Conservation (phyloP, 2,888 invertebrate species). For the Apotomis betuletana region DNA sequence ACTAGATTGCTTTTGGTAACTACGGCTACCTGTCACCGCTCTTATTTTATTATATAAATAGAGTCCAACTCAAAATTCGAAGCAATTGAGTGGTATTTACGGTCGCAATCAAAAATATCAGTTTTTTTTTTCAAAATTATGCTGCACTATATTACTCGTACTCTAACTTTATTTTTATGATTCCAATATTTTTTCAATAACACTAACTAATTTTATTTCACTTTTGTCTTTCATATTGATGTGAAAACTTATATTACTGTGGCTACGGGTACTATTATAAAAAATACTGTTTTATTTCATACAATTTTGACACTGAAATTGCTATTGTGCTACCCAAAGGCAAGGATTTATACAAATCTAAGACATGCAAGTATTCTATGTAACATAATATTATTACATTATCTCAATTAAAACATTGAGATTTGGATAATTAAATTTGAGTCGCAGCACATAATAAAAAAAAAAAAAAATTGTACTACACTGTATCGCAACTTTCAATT, state of each 20-base stretch:
- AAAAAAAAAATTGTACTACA: neutral
- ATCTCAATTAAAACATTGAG: slow-evolving; percentile 33
- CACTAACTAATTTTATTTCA: slow-evolving; percentile 73
- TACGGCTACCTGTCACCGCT: too few species aligned
- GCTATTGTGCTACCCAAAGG: slow-evolving; percentile 34
- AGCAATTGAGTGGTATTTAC: too few species aligned
- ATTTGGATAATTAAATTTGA: neutral
- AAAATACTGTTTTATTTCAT: slow-evolving; percentile 38
- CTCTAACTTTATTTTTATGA: slow-evolving; percentile 25
- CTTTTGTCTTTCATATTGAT: slow-evolving; percentile 77
- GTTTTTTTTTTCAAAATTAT: slow-evolving; percentile 6
- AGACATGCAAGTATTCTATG: slow-evolving; percentile 23
- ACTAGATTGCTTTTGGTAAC: too few species aligned
- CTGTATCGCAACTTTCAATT: too few species aligned
- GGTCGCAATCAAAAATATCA: neutral
- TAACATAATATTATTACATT: neutral
- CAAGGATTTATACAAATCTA: slow-evolving; percentile 28
- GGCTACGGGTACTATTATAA: slow-evolving; percentile 36
- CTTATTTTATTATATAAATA: too few species aligned
- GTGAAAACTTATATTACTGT: slow-evolving; percentile 47
- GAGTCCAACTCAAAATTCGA: too few species aligned
- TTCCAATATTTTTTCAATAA: slow-evolving; percentile 44
- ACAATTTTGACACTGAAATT: slow-evolving; percentile 38
- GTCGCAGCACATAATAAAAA: neutral
- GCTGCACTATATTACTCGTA: slow-evolving; percentile 16